Percentiles rank a stretch among this genome's conserved stretches.
Conservation (phyloP, 2,113 vertebrate species). For the Clupea harengus region DNA sequence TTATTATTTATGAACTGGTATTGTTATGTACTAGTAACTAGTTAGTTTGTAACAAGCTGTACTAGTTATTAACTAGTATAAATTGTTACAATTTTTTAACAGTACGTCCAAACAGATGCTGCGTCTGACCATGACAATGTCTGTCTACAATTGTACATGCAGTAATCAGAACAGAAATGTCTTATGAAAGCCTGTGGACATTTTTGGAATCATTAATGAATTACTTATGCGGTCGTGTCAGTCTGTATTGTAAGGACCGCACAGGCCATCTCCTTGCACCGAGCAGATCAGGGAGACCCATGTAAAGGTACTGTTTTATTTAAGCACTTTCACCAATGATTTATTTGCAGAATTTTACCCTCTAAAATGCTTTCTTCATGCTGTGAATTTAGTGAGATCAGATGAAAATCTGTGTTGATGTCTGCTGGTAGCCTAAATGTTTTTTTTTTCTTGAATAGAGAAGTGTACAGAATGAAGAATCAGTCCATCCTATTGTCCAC, state of each 20-base stretch:
- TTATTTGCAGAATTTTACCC: neutral
- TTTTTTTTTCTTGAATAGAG: neutral
- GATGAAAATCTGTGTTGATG: neutral
- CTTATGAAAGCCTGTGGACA: neutral
- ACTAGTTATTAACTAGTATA: neutral
- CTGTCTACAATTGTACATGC: neutral
- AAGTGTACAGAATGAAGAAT: neutral
- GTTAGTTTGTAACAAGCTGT: neutral
- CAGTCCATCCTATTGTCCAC: neutral
- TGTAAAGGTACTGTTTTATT: slow-evolving; percentile 5
- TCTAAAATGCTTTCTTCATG: neutral
- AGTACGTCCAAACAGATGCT: neutral
- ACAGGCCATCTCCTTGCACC: neutral
- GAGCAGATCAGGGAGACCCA: neutral
- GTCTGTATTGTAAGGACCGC: neutral
- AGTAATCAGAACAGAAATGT: slow-evolving; percentile 4
- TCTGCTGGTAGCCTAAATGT: neutral
- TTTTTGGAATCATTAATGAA: neutral
- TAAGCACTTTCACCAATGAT: slow-evolving; percentile 2
- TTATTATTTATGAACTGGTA: neutral
- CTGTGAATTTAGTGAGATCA: neutral
- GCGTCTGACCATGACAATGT: neutral
- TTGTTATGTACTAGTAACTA: neutral
- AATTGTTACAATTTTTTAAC: neutral
- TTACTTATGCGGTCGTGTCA: neutral